These are phyloP conservation scores for Bugula neritina DNA, from an alignment of 2,888 invertebrate genomes.

Conservation along the genomic window DNA sequence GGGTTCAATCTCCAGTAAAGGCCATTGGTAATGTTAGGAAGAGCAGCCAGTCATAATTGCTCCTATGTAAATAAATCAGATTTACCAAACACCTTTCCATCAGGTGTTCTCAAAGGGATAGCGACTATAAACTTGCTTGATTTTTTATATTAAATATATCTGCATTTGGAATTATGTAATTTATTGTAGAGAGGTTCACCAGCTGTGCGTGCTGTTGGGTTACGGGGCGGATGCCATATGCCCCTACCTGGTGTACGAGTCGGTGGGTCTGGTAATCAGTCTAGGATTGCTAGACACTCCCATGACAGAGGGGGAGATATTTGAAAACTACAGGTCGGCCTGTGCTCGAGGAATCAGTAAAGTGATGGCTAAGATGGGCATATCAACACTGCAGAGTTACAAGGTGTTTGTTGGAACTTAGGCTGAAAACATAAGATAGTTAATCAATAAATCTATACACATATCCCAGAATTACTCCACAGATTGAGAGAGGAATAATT, in stretches of 20 bases:
- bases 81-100: no score
- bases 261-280: constrained; percentile 76
- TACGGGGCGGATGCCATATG: constrained; percentile 98
- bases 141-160: no score
- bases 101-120: no score
- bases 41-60: no score
- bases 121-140: no score
- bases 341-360: constrained; percentile 84
- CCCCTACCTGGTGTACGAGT: constrained; percentile 90
- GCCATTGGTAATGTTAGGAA: no score
- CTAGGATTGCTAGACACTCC: constrained; percentile 75
- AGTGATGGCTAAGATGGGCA: constrained; percentile 99
- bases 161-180: no score
- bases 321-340: constrained; percentile 76
- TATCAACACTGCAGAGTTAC: constrained; percentile 94
- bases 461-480: background rate
- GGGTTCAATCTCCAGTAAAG: no score
- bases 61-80: no score
- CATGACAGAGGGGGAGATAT: constrained; percentile 71
- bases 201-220: constrained; percentile 87
- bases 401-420: constrained; percentile 58
- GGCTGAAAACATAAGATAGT: no score
- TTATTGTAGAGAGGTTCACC: constrained; percentile 74
- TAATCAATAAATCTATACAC: no score
- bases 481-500: no score